These are phyloP conservation scores for Pontoporia blainvillei DNA, from an alignment of 2,113 vertebrate genomes.

Conservation along the genomic window DNA sequence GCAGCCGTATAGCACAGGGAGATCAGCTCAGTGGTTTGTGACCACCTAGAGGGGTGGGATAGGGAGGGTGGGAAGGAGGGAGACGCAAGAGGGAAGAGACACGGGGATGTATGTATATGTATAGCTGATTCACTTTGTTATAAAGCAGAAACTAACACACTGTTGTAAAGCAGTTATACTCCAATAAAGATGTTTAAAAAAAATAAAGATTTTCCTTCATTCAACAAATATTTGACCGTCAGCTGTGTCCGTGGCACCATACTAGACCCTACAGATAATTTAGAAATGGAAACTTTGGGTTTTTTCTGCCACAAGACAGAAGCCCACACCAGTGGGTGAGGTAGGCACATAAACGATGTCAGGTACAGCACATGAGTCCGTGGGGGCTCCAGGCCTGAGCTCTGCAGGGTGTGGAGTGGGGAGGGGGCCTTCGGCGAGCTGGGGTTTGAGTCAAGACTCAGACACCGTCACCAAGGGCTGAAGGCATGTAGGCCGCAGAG, in stretches of 20 bases:
- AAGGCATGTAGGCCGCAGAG: not conserved
- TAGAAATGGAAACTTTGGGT: not conserved
- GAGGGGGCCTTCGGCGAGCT: not conserved
- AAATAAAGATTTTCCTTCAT: not conserved
- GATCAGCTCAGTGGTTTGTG: too few relatives aligned
- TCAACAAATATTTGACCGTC: not conserved
- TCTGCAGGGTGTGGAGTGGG: not conserved
- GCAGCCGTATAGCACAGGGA: too few relatives aligned
- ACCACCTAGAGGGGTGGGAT: too few relatives aligned
- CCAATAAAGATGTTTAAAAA: too few relatives aligned
- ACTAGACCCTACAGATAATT: not conserved
- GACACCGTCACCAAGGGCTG: not conserved
- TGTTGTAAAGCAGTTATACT: too few relatives aligned
- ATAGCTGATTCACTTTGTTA: too few relatives aligned
- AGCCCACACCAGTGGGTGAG: not conserved
- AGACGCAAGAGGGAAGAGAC: too few relatives aligned
- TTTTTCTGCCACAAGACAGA: not conserved
- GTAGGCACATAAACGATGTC: too few relatives aligned
- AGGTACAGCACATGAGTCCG: accelerated
- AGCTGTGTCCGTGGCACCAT: not conserved
- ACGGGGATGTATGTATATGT: too few relatives aligned
- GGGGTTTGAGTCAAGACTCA: not conserved
- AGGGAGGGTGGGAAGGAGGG: too few relatives aligned
- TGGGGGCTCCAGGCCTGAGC: not conserved
- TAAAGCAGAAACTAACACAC: too few relatives aligned